Evolutionary conservation across 2,797 vertebrate species (phyloP).

Genomic region (Varecia variegata): DNA sequence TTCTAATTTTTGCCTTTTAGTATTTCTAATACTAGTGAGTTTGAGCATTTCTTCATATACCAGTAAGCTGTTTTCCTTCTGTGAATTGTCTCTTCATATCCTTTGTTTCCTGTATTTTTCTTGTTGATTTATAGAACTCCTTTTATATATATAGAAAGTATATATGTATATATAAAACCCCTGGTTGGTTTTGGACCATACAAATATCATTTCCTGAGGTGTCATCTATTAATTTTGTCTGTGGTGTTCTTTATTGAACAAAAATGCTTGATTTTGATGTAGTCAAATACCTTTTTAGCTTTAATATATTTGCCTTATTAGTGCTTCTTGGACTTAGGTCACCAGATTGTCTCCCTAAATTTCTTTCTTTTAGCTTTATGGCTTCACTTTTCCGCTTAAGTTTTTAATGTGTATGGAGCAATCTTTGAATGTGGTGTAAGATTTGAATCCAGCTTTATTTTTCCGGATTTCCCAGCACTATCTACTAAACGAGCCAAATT

Average conservation of each 20-base stretch:
- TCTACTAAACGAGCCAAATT: not conserved
- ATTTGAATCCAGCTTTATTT: not conserved
- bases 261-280: not conserved
- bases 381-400: not conserved
- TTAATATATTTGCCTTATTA: not conserved
- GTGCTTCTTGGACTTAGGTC: not conserved
- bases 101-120: conserved; percentile 2
- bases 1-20: conserved; percentile 3
- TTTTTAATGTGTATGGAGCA: not conserved
- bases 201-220: not conserved
- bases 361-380: not conserved
- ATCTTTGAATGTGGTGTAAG: not conserved
- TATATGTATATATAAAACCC: not conserved
- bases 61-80: conserved; percentile 27
- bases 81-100: not conserved
- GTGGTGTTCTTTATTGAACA: not conserved
- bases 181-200: not conserved
- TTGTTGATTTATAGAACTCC: not conserved
- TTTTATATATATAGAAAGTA: not conserved
- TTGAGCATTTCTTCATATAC: conserved; percentile 38
- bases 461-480: not conserved
- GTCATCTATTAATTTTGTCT: not conserved
- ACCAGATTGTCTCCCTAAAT: not conserved
- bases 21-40: conserved; percentile 24
- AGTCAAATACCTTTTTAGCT: not conserved